Percentiles rank a stretch among this genome's conserved stretches.
phyloP scores from a whole-genome alignment of 2,888 invertebrate genomes.

The Sminthurinus aureus region DNA sequence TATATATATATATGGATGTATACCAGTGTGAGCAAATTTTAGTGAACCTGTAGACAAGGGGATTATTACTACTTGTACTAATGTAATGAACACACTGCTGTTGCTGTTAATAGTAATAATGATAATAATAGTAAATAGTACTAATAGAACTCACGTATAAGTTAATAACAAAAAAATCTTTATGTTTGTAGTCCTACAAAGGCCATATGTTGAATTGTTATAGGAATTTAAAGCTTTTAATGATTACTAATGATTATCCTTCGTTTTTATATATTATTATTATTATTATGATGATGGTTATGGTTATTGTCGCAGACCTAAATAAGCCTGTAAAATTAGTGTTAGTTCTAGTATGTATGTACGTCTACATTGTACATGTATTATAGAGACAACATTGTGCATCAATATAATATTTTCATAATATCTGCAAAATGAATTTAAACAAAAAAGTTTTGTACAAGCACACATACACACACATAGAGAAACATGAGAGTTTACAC shows the following conservation, averaged over 20 bases:
- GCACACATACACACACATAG: background rate
- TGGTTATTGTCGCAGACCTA: background rate
- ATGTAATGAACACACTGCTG: too few species aligned
- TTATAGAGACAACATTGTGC: too few species aligned
- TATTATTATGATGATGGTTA: too few species aligned
- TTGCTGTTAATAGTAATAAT: too few species aligned
- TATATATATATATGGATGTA: background rate
- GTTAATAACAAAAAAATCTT: too few species aligned
- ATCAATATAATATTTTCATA: background rate
- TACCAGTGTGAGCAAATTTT: too few species aligned
- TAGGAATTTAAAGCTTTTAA: background rate
- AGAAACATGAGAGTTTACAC: background rate
- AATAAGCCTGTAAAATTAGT: background rate
- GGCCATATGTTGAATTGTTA: background rate
- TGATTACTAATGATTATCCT: background rate
- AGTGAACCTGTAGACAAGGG: too few species aligned
- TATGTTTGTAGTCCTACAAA: background rate
- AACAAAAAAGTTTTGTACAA: background rate
- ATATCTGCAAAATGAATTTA: background rate
- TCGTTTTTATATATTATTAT: background rate
- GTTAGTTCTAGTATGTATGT: background rate
- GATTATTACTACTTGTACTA: too few species aligned
- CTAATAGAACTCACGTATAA: too few species aligned
- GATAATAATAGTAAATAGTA: too few species aligned
- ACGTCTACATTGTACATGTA: too few species aligned